A percentile compares a stretch with the other conserved stretches of the same genome.
These are phyloP conservation scores for Labia minor DNA, from an alignment of 2,888 invertebrate genomes.

Conservation along the genomic window DNA sequence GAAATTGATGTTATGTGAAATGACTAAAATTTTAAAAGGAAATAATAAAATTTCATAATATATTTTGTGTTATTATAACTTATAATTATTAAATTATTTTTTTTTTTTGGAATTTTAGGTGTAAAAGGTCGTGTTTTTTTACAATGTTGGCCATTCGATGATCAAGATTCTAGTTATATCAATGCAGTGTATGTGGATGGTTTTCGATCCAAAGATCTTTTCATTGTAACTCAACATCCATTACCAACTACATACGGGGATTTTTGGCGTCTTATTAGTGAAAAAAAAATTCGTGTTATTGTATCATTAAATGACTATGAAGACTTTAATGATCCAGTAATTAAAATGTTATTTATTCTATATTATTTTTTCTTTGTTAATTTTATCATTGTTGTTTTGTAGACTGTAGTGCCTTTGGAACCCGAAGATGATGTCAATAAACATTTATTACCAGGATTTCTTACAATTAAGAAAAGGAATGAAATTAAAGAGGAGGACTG, in stretches of 20 bases:
- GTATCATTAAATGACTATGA: slow-evolving; percentile 36
- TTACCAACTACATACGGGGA: slow-evolving; percentile 37
- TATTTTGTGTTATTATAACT: too few relatives aligned
- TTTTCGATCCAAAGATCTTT: slow-evolving; percentile 34
- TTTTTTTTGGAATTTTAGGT: slow-evolving; percentile 25
- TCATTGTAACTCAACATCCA: slow-evolving; percentile 39
- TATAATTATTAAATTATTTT: too few relatives aligned
- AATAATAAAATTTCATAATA: not conserved
- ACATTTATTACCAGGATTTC: not conserved
- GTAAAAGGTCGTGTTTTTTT: slow-evolving; percentile 33
- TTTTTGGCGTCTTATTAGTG: slow-evolving; percentile 40
- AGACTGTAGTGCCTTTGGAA: not conserved
- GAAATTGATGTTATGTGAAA: not conserved
- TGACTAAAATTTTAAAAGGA: not conserved
- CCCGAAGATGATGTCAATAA: not conserved
- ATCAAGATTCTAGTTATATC: slow-evolving; percentile 38
- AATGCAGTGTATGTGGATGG: slow-evolving; percentile 39
- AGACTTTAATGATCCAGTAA: slow-evolving; percentile 33
- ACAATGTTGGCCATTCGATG: slow-evolving; percentile 33
- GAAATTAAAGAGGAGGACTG: not conserved
- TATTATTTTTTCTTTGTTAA: not conserved
- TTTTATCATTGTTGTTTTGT: not conserved
- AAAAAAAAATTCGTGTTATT: slow-evolving; percentile 35
- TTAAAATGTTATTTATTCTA: not conserved
- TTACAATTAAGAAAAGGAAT: not conserved